Base-by-base conservation (phyloP, 2,113 vertebrate genomes). In the Phrynosoma blainvillii region DNA sequence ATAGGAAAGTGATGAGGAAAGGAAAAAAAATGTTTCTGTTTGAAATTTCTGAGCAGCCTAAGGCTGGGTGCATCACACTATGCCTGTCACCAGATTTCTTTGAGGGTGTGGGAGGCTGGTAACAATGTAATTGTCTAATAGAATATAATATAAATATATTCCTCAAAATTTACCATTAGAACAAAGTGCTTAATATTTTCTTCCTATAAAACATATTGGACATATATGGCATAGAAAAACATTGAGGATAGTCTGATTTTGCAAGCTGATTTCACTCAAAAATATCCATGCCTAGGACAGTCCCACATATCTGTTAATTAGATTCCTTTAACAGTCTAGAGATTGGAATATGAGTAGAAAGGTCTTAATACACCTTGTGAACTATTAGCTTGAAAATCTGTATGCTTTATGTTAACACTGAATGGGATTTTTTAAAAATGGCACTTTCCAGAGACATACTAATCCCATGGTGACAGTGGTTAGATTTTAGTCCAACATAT, bases 1-100 rank as follows among this genome's bases (percentile, higher is more conserved):
- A 82, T 75, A 90, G 1, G 14, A 92, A 87, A 85, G 25, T 88
- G 91, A 84, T 84, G 74, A 68, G 21, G 8, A 70, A 93, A 84
- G 74, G 14, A 21, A 65, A 84, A 86, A 85, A 84, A 79, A 79
- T 66, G 87, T 90, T 83, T 47, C 2, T 9, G 30, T 90, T 40
- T 1, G 9, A 90, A 87, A 47, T 16, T 32, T 89, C 54, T 79
- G 25, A 36, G 30, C 2, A 10, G 5, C 90, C 5, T 66, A 56
- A 16, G 62, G 84, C 87, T 84, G 32, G 70, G 47, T 9, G 56
- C 83, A 25, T 90, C 56, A 84, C 59, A 79, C 25, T 18, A 42
- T 47, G 11, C 42, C 12, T 89, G 70, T 40, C 21, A 90, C 0
- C 1, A 78, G 54, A 75, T 85, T 4, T 3, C 32, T 11, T 14